Conservation (phyloP, 1,140 invertebrate genomes). For the Rhopalosiphum maidis region DNA sequence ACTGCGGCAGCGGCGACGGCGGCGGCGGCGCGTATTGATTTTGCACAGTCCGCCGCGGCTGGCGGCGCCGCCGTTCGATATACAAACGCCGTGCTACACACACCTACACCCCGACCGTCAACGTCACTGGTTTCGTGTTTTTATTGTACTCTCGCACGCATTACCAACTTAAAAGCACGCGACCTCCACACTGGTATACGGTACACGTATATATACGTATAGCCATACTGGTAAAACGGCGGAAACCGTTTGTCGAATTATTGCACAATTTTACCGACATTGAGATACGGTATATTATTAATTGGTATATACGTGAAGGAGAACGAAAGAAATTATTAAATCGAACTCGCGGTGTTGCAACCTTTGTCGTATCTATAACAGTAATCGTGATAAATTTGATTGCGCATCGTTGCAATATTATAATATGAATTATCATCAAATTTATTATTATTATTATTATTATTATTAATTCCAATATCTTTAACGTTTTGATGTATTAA, state of each 20-base stretch:
- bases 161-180: slow-evolving; percentile 45
- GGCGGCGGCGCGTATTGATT: slow-evolving; percentile 50
- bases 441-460: neutral
- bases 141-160: neutral
- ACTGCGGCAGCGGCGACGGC: neutral
- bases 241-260: neutral
- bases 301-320: neutral
- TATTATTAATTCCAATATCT: neutral
- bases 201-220: neutral
- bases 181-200: neutral
- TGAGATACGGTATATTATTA: neutral
- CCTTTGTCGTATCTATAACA: too few relatives aligned
- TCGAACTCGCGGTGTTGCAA: neutral
- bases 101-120: neutral
- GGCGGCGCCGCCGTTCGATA: slow-evolving; percentile 34
- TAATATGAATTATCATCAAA: too few relatives aligned
- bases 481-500: neutral
- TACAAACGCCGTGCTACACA: neutral
- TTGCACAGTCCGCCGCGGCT: slow-evolving; percentile 39
- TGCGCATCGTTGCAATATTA: neutral
- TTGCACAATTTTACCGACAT: neutral
- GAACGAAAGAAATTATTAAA: neutral
- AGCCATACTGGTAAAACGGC: neutral
- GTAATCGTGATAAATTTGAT: neutral
- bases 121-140: neutral